A percentile compares a stretch with the other conserved stretches of the same genome.
Evolutionary conservation across 2,888 invertebrate species (phyloP).

Genomic region (Branchellion lobata): DNA sequence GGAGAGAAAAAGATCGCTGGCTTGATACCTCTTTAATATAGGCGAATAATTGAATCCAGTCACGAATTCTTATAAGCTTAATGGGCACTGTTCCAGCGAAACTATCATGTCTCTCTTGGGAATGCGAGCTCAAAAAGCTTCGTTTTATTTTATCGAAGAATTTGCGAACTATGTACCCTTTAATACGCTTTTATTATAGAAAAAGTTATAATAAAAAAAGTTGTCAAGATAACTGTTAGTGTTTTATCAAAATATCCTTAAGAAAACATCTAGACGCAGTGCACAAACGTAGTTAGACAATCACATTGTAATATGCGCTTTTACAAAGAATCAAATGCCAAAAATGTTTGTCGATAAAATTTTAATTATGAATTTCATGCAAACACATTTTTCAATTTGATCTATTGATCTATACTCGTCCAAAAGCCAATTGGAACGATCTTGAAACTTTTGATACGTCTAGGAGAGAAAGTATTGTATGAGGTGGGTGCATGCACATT

Average conservation of each 20-base stretch:
- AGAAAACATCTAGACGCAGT: too few relatives aligned
- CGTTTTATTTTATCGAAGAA: conserved; percentile 2
- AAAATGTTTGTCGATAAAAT: too few relatives aligned
- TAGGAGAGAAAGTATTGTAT: neutral
- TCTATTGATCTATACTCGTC: neutral
- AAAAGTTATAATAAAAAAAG: too few relatives aligned
- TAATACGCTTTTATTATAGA: too few relatives aligned
- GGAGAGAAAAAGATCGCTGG: neutral
- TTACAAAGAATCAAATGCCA: too few relatives aligned
- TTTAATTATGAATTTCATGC: too few relatives aligned
- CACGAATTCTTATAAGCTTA: conserved; percentile 21
- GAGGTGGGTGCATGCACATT: neutral
- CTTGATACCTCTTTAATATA: conserved; percentile 5
- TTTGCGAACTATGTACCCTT: neutral
- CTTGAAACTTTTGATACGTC: neutral
- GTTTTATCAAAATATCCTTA: too few relatives aligned
- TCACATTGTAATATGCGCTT: too few relatives aligned
- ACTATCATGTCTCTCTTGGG: conserved; percentile 15
- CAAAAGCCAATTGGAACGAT: neutral
- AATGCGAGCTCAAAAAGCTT: conserved; percentile 1
- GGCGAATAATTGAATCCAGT: conserved; percentile 15
- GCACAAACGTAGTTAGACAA: too few relatives aligned
- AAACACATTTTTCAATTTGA: neutral
- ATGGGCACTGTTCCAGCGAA: conserved; percentile 19
- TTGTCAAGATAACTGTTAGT: too few relatives aligned